These are phyloP conservation scores for Morelia viridis DNA, from an alignment of 2,797 vertebrate genomes.

Conservation along the genomic window DNA sequence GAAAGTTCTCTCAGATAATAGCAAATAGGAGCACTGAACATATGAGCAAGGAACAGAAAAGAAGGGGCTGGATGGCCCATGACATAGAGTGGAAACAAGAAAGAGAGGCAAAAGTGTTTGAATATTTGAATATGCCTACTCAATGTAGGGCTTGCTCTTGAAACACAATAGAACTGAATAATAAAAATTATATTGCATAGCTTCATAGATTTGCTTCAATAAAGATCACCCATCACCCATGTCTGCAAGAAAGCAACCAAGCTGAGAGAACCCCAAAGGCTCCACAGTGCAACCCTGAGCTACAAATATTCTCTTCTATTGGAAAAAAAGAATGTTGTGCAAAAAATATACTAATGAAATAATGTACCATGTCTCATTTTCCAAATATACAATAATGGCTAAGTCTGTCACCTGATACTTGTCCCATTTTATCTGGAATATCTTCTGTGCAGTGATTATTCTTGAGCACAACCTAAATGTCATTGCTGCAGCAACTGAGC, in stretches of 20 bases:
- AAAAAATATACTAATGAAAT: constrained; percentile 7
- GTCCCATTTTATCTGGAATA: neutral
- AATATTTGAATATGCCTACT: neutral
- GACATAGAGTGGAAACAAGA: neutral
- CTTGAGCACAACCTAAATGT: constrained; percentile 1
- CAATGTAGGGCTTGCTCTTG: neutral
- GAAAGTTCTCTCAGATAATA: neutral
- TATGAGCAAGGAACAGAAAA: neutral
- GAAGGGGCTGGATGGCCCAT: neutral
- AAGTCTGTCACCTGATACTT: neutral
- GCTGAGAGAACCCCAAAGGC: too few relatives aligned
- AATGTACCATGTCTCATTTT: neutral
- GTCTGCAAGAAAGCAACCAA: too few relatives aligned
- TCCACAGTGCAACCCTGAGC: too few relatives aligned
- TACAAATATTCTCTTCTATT: too few relatives aligned
- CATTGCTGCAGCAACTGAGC: constrained; percentile 34
- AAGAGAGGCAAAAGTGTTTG: neutral
- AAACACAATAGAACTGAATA: neutral
- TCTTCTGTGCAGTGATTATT: constrained; percentile 24
- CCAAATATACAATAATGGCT: neutral
- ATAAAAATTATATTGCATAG: neutral
- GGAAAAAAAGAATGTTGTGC: neutral
- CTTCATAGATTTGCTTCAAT: neutral
- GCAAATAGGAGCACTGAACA: neutral
- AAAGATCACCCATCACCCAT: neutral